Evolutionary conservation across 2,888 invertebrate species (phyloP).

Genomic region (Pandemis cinnamomeana): DNA sequence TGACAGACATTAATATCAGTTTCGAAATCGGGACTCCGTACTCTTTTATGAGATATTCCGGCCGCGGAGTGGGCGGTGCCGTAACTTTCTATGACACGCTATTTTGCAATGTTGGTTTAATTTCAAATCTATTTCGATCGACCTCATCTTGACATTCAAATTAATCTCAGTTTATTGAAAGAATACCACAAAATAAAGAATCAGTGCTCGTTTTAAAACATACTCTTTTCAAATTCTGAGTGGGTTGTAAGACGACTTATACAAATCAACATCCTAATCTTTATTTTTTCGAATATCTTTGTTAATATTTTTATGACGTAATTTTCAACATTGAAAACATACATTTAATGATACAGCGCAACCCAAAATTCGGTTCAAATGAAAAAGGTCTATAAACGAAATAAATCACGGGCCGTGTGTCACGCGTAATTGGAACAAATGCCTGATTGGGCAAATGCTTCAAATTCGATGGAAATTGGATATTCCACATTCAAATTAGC

Average conservation of each 20-base stretch:
- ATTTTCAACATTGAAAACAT: neutral
- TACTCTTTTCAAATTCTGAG: neutral
- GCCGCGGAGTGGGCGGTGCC: constrained; percentile 45
- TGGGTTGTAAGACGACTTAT: neutral
- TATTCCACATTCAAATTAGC: constrained; percentile 33
- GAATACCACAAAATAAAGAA: constrained; percentile 40
- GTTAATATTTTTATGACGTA: neutral
- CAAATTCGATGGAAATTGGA: constrained; percentile 37
- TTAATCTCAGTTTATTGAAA: constrained; percentile 38
- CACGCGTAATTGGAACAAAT: constrained; percentile 25
- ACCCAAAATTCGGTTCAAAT: neutral
- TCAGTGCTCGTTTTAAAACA: neutral
- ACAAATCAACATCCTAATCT: neutral
- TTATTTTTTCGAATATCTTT: too few species aligned
- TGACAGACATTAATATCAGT: constrained; percentile 31
- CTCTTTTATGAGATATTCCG: constrained; percentile 56
- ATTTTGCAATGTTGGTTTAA: constrained; percentile 66
- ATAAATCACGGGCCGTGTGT: constrained; percentile 9
- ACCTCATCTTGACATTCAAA: constrained; percentile 56
- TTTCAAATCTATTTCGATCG: constrained; percentile 62
- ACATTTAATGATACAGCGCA: neutral
- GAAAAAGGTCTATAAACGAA: constrained; percentile 9
- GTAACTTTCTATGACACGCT: constrained; percentile 50
- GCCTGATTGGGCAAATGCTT: constrained; percentile 33
- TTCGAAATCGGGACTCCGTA: constrained; percentile 24